Conservation (phyloP, 2,113 vertebrate genomes). For the Pituophis catenifer region DNA sequence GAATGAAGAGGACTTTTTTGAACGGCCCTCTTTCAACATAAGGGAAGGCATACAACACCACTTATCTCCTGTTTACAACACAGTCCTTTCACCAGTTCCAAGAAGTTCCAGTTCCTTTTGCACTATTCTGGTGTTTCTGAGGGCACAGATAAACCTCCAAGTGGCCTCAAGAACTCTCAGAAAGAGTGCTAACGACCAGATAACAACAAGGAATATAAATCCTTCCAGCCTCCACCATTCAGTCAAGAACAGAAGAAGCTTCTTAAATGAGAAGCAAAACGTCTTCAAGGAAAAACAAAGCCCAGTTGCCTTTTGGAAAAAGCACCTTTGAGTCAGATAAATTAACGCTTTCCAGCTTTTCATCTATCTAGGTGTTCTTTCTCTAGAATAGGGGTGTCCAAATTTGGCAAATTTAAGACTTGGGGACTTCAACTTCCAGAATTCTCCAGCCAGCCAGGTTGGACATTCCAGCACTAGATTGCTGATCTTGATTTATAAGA, state of each 20-base stretch:
- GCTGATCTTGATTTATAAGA: background rate
- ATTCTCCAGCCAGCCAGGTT: background rate
- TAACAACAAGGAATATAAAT: background rate
- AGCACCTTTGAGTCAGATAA: background rate
- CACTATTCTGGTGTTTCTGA: background rate
- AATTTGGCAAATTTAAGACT: background rate
- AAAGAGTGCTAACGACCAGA: background rate
- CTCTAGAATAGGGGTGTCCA: background rate
- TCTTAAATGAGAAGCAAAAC: background rate
- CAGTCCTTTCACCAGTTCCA: background rate
- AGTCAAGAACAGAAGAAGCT: background rate
- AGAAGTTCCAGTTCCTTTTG: background rate
- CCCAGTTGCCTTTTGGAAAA: too few relatives aligned
- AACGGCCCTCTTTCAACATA: background rate
- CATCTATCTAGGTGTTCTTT: background rate
- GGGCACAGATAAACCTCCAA: background rate
- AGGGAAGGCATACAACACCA: background rate
- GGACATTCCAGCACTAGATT: too few relatives aligned
- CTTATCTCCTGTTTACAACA: background rate
- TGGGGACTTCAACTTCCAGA: background rate
- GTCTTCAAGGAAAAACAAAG: background rate
- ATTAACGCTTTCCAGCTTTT: background rate
- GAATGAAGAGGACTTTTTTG: background rate
- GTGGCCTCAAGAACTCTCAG: background rate
- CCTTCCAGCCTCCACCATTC: background rate